Conservation (phyloP, 2,113 vertebrate species). For the Cathartes aura region DNA sequence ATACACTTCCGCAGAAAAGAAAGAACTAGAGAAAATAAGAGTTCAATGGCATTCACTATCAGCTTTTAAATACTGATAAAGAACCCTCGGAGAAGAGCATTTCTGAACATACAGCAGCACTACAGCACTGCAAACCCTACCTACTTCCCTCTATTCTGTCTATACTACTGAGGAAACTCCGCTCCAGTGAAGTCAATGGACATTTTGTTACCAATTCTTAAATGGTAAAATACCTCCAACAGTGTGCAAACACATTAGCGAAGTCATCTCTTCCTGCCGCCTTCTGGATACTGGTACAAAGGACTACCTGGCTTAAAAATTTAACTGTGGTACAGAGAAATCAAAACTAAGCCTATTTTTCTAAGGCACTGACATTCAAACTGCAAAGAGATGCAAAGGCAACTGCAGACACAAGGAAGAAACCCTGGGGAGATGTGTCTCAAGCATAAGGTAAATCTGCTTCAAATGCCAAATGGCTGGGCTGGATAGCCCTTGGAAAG, state of each 20-base stretch:
- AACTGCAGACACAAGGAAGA: background rate
- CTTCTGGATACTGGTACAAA: background rate
- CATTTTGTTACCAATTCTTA: background rate
- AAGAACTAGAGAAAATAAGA: background rate
- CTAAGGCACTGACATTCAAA: background rate
- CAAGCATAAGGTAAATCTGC: background rate
- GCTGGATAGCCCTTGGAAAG: background rate
- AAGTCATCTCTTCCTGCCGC: background rate
- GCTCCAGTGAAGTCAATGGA: background rate
- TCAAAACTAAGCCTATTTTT: background rate
- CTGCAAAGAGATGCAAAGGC: background rate
- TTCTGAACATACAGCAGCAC: background rate
- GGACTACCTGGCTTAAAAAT: background rate
- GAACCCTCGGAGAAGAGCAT: background rate
- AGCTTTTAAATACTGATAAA: background rate
- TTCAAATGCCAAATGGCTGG: background rate
- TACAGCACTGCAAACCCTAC: background rate
- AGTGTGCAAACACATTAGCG: background rate
- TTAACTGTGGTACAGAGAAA: background rate
- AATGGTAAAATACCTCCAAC: background rate
- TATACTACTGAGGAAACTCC: background rate
- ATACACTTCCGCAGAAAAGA: fast-evolving
- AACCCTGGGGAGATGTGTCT: background rate
- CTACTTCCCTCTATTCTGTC: background rate
- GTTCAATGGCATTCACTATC: background rate